These are phyloP conservation scores for Ciona savignyi DNA, from an alignment of 23 tunicate genomes.

Conservation along the genomic window DNA sequence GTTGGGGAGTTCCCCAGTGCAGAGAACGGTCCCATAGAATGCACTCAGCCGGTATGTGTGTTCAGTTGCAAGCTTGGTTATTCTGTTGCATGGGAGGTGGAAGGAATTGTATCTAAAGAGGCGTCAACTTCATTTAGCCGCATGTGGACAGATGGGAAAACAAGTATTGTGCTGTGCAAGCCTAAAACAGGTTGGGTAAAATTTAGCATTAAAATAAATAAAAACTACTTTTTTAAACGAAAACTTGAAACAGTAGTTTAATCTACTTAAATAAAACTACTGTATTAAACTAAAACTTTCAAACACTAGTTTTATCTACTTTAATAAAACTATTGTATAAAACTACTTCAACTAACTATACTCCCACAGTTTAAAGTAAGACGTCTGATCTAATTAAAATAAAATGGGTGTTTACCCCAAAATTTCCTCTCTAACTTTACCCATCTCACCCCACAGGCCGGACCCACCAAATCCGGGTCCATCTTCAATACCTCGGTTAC, in stretches of 20 bases:
- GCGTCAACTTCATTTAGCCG: constrained; percentile 47
- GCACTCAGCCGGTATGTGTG: constrained; percentile 49
- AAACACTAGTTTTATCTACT: too few species aligned
- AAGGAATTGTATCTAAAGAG: constrained; percentile 39
- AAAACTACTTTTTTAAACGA: too few species aligned
- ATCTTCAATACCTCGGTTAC: constrained; percentile 84
- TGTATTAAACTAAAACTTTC: too few species aligned
- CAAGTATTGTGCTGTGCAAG: constrained; percentile 65
- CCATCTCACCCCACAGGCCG: constrained; percentile 81
- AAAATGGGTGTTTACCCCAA: background rate
- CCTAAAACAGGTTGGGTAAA: constrained; percentile 75
- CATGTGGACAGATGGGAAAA: constrained; percentile 40
- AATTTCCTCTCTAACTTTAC: constrained; percentile 9
- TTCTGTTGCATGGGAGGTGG: constrained; percentile 41
- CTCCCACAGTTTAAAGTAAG: background rate
- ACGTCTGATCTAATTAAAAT: background rate
- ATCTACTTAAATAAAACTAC: too few species aligned
- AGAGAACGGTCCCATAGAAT: constrained; percentile 51
- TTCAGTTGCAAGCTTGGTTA: constrained; percentile 51
- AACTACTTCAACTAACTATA: too few species aligned
- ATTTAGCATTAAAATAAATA: too few species aligned
- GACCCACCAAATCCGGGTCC: constrained; percentile 98
- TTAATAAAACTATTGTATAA: too few species aligned
- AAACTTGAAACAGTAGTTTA: too few species aligned
- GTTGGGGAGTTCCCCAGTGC: constrained; percentile 81